Base-by-base conservation (phyloP, 2,113 vertebrate species). In the Collichthys lucidus region DNA sequence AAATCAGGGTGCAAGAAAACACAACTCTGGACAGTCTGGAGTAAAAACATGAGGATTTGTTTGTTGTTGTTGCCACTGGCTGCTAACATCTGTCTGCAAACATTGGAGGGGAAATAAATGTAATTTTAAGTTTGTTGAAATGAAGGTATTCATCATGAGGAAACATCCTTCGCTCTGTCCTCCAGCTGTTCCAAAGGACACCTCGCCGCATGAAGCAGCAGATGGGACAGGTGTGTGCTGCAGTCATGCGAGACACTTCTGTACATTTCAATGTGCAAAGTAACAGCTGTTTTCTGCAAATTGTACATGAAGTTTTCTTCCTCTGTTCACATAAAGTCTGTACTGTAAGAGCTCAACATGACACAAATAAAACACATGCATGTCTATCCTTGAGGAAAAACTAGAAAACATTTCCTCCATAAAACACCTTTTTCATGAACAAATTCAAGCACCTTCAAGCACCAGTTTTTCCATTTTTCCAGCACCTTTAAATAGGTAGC, bases 191-290 rank as follows among this genome's bases (percentile, higher is more conserved):
- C 22, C 19, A 16, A 19, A 40, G n/a, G 60, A 65, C 46, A 22
- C 49, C 29, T 35, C 5, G 1, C 22, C 17, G 72, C 26, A 16
- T 8, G 24, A 22, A 57, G 53, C 52, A 56, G n/a, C 68, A 73
- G 78, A 35, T 50, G 73, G 72, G 57, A 46, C 83, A 68, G 62
- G 49, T 69, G 62, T 69, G 50, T 9, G n/a, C 19, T 20, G 55
- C 2, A 4, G 24, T 46, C 82, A 68, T 59, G 19, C 3, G 68
- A 44, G 79, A 52, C 62, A 0, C 22, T 15, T 15, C 47, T 26
- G 22, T 20, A 20, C 47, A 16, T 44, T 15, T 61, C 8, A 22
- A 31, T 1, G 46, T 74, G 70, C 70, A 22, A 2, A 4, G 7
- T 1, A 22, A 62, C 82, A 69, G 64, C 71, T 85, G 40, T 0